Percentiles rank a stretch among this genome's conserved stretches.
These are phyloP conservation scores for Zosterops hypoxanthus DNA, from an alignment of 2,113 vertebrate species.

Conservation along the genomic window DNA sequence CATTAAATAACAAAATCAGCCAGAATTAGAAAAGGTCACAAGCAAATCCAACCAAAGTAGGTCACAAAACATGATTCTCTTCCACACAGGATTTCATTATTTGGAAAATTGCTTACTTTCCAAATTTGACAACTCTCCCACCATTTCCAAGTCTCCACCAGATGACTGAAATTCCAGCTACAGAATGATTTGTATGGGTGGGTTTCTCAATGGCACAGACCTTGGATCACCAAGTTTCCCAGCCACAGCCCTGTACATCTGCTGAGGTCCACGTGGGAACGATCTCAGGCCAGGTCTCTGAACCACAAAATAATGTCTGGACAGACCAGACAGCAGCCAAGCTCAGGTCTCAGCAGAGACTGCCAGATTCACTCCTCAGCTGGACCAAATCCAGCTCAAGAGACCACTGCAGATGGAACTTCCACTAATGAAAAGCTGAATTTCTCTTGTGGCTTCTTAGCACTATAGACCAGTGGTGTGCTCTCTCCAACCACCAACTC, in stretches of 20 bases:
- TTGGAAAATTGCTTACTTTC: not conserved
- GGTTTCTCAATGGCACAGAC: not conserved
- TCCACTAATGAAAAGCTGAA: not conserved
- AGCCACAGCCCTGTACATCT: not conserved
- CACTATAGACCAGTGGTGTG: fast-evolving
- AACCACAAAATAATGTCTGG: not conserved
- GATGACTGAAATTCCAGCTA: not conserved
- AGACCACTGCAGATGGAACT: not conserved
- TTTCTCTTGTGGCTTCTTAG: not conserved
- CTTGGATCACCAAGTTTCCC: not conserved
- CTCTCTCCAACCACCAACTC: not conserved
- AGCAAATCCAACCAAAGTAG: conserved; percentile 57
- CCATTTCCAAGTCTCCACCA: not conserved
- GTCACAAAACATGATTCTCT: conserved; percentile 41
- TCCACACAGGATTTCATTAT: not conserved
- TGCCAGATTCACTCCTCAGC: not conserved
- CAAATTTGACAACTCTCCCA: not conserved
- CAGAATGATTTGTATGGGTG: not conserved
- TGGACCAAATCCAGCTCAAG: not conserved
- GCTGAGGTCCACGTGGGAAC: fast-evolving
- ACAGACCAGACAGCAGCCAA: not conserved
- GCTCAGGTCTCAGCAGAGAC: not conserved
- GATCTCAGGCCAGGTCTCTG: not conserved
- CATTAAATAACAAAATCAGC: conserved; percentile 79
- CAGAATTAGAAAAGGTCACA: conserved; percentile 79